Conservation (phyloP, 2,113 vertebrate genomes). For the Tretioscincus oriximinensis region DNA sequence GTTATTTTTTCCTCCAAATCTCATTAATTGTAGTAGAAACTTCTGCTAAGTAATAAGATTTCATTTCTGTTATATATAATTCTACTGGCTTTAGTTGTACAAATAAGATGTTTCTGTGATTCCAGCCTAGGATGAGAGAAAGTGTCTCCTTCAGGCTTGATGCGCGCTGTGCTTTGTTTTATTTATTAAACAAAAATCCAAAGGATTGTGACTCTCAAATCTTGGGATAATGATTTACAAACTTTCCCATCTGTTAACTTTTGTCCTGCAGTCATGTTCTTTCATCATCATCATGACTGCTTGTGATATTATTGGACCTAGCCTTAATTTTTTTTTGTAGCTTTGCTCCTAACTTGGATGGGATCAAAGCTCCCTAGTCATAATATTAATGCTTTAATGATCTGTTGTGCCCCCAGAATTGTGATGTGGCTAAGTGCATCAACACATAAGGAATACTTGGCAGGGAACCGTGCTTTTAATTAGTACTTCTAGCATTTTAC, state of each 20-base stretch:
- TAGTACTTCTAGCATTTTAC: conserved; percentile 64
- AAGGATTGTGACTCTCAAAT: background rate
- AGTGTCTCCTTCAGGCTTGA: background rate
- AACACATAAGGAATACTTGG: conserved; percentile 58
- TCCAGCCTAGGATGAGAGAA: background rate
- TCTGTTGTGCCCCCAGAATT: conserved; percentile 53
- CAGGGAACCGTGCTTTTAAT: conserved; percentile 58
- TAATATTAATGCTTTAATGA: conserved; percentile 62
- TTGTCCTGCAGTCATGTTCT: background rate
- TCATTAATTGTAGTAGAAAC: background rate
- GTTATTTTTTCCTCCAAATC: background rate
- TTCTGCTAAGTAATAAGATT: too few species aligned
- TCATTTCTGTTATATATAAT: background rate
- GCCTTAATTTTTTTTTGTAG: conserved; percentile 50
- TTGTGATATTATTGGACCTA: conserved; percentile 52
- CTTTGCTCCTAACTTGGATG: conserved; percentile 46
- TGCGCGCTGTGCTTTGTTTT: too few species aligned
- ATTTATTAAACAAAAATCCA: background rate
- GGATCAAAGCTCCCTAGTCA: conserved; percentile 63
- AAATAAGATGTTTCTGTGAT: background rate
- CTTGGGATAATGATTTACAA: background rate
- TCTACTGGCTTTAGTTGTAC: background rate
- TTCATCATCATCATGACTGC: conserved; percentile 44
- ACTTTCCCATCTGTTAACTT: conserved; percentile 35
- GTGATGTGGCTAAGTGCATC: conserved; percentile 59